Percentiles rank a stretch among this genome's conserved stretches.
These are phyloP conservation scores for Stichodactyla helianthus DNA, from an alignment of 64 coral and sea anemone genomes.

Conservation along the genomic window DNA sequence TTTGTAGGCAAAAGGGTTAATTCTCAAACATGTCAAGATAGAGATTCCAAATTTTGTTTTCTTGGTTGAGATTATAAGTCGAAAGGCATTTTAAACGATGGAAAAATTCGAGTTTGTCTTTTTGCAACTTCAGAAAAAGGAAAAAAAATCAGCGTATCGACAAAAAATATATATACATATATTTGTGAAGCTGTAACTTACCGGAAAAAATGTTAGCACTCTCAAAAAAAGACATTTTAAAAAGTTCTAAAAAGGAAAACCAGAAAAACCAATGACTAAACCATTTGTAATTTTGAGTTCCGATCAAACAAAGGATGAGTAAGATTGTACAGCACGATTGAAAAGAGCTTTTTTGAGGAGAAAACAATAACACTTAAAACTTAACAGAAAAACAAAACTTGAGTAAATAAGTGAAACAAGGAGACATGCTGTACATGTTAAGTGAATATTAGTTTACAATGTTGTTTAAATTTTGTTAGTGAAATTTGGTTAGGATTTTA, in stretches of 20 bases:
- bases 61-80: not conserved
- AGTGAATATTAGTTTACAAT: not conserved
- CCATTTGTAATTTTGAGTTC: no score
- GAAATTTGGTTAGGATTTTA: not conserved
- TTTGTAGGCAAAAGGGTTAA: not conserved
- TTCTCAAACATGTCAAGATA: not conserved
- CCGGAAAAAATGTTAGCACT: no score
- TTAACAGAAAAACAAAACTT: not conserved
- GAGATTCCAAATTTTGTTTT: not conserved
- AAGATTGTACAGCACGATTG: not conserved
- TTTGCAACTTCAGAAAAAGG: no score
- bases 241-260: not conserved
- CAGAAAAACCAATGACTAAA: not conserved
- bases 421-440: not conserved
- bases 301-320: no score
- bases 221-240: not conserved
- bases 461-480: not conserved
- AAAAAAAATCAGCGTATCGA: not conserved
- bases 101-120: no score
- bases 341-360: not conserved
- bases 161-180: no score
- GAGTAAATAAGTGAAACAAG: not conserved
- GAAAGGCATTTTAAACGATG: not conserved
- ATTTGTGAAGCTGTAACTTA: no score
- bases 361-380: not conserved